phyloP scores from a whole-genome alignment of 2,888 invertebrate genomes.

The Archaeoteleia sp. region DNA sequence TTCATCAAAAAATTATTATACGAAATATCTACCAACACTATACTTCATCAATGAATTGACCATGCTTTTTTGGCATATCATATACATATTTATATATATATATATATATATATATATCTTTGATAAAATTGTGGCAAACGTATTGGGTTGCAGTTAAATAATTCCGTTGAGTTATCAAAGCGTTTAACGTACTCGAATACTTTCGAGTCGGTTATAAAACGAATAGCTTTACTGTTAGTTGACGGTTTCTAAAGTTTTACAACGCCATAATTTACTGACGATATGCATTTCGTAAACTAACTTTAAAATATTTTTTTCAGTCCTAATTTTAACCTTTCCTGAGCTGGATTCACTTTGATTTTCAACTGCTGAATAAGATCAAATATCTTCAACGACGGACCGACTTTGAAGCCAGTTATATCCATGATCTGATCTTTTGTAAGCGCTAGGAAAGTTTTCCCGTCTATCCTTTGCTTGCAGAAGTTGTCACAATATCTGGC shows the following conservation, averaged over 20 bases:
- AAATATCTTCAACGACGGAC: conserved; percentile 94
- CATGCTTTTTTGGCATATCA: too few relatives aligned
- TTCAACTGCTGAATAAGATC: conserved; percentile 94
- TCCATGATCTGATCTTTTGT: conserved; percentile 94
- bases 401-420: conserved; percentile 93
- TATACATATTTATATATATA: too few relatives aligned
- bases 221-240: too few relatives aligned
- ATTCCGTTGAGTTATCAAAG: too few relatives aligned
- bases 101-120: too few relatives aligned
- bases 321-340: conserved; percentile 81
- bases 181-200: too few relatives aligned
- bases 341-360: conserved; percentile 86
- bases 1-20: too few relatives aligned
- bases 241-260: background rate
- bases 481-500: conserved; percentile 79
- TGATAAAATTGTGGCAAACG: too few relatives aligned
- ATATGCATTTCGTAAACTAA: background rate
- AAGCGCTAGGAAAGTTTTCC: conserved; percentile 85
- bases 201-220: too few relatives aligned
- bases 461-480: conserved; percentile 83
- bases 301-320: conserved; percentile 81
- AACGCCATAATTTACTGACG: background rate
- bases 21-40: too few relatives aligned
- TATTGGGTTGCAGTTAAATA: too few relatives aligned
- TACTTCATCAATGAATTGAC: too few relatives aligned